A percentile compares a stretch with the other conserved stretches of the same genome.
These are phyloP conservation scores for Drosophila gaucha DNA, from an alignment of 2,888 invertebrate genomes.

Conservation along the genomic window DNA sequence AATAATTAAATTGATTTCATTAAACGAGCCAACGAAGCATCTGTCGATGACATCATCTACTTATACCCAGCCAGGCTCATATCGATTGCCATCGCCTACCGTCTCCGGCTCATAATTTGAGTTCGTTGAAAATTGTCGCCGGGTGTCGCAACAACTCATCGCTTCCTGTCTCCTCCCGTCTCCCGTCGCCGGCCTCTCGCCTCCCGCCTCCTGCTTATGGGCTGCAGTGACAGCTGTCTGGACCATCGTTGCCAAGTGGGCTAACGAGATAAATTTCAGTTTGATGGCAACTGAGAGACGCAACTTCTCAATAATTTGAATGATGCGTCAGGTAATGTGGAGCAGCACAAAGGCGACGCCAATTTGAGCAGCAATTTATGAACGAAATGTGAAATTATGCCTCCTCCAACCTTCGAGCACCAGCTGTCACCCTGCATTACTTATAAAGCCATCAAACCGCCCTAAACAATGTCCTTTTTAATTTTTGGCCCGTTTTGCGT, in stretches of 20 bases:
- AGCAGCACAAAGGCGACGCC: conserved; percentile 44
- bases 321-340: conserved; percentile 68
- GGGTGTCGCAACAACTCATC: conserved; percentile 68
- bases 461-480: conserved; percentile 26
- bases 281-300: conserved; percentile 58
- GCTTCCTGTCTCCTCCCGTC: conserved; percentile 32
- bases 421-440: conserved; percentile 51
- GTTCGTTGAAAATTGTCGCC: conserved; percentile 74
- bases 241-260: conserved; percentile 34
- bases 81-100: conserved; percentile 48
- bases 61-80: conserved; percentile 25
- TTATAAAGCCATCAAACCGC: conserved; percentile 61
- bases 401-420: conserved; percentile 7
- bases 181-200: not conserved
- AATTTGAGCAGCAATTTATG: conserved; percentile 61
- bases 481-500: conserved; percentile 8
- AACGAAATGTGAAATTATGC: conserved; percentile 45
- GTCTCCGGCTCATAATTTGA: conserved; percentile 61
- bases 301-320: conserved; percentile 70
- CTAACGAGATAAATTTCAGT: conserved; percentile 79
- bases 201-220: not conserved
- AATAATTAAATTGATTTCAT: conserved; percentile 78
- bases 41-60: conserved; percentile 60
- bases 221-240: conserved; percentile 67
- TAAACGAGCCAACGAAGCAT: conserved; percentile 51